Base-by-base conservation (phyloP, 2,888 invertebrate species). In the Lamproptera curius region DNA sequence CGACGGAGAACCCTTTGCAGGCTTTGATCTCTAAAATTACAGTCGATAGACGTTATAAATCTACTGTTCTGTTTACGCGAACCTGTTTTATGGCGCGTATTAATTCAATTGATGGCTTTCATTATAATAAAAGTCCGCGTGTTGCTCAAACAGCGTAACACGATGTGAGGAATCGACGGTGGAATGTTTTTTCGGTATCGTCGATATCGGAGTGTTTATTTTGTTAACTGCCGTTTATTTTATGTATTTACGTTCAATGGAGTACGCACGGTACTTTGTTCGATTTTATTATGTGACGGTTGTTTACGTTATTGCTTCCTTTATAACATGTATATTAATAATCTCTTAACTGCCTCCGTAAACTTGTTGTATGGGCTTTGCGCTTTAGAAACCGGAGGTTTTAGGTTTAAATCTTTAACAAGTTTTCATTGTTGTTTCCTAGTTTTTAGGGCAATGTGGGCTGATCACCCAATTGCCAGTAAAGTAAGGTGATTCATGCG, bases 1-100 rank as follows among this genome's bases (percentile, higher is more conserved):
- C 54, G 59, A 61, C 54, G 52, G 59, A 58, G 47, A 51, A 53
- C 53, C 46, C 46, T 46, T 46, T 46, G 36, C 28, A 46, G 54
- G 52, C 53, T 59, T 62, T 63, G 62, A 62, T 55, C 55, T 60
- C 20, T 16, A 28, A 48, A 35, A 48, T 42, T 38, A 33, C 23
- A 47, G 38, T 15, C 47, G 37, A 37, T 42, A 40, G 16, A 37
- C 42, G 33, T 38, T 38, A 48, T 48, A 48, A 43, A 48, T 48
- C 39, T 42, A 38, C 17, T 14, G 48, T 23, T 42, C 26, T 48
- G 48, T 48, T 48, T 48, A 48, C 48, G 48, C 48, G 48, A 39
- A 39, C 23, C 48, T 38, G 43, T 42, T 48, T 48, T 43, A 48
- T 48, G 48, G 48, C 6, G 43, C 48, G 48, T 48, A 48, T 48